These are phyloP conservation scores for Dysidea cf. avara DNA, from an alignment of 37 sponge, comb jelly and placozoan species.

Conservation along the genomic window DNA sequence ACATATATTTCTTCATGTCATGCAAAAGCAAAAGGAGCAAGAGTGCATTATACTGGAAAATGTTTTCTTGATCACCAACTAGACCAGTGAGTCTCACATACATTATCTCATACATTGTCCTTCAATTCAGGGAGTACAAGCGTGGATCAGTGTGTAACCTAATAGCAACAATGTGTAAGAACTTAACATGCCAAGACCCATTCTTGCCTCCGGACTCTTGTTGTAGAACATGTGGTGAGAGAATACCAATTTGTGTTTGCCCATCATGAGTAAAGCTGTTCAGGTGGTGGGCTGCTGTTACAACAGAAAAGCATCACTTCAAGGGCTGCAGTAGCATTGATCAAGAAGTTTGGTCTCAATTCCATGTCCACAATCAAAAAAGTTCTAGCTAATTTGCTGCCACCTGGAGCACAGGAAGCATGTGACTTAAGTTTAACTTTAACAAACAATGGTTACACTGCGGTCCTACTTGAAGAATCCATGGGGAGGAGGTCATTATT, in stretches of 20 bases:
- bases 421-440: slow-evolving; percentile 38
- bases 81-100: too few species aligned
- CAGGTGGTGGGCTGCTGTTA: slow-evolving; percentile 35
- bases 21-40: slow-evolving; percentile 34
- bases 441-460: slow-evolving; percentile 31
- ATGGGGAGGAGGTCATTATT: not conserved
- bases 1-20: slow-evolving; percentile 58
- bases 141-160: too few species aligned
- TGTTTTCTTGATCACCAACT: slow-evolving; percentile 31
- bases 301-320: slow-evolving; percentile 2
- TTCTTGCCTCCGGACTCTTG: too few species aligned
- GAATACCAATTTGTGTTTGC: too few species aligned
- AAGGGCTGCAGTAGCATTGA: not conserved
- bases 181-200: too few species aligned
- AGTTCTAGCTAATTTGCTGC: slow-evolving; percentile 16
- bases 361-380: slow-evolving; percentile 31
- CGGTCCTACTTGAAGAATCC: slow-evolving; percentile 29
- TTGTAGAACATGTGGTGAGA: too few species aligned
- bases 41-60: slow-evolving; percentile 43
- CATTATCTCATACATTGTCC: too few species aligned
- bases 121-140: too few species aligned
- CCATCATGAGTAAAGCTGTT: too few species aligned
- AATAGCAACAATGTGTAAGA: too few species aligned
- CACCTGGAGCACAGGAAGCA: not conserved
- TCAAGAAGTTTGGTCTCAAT: slow-evolving; percentile 14